phyloP scores from a whole-genome alignment of 1,140 invertebrate species.

The Ips nitidus region DNA sequence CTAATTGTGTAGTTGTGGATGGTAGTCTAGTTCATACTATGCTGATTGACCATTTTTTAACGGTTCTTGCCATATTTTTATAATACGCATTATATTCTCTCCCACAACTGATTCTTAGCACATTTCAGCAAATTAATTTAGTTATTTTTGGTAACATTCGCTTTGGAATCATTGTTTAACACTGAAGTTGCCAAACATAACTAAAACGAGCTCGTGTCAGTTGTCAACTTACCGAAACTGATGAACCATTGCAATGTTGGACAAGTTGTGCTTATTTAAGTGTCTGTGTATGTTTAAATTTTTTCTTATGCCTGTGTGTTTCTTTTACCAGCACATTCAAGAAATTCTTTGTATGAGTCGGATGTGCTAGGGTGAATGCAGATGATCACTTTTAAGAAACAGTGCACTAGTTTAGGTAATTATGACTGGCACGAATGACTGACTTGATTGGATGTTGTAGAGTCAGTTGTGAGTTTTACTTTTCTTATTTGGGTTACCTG shows the following conservation, averaged over 20 bases:
- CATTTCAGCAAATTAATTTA: slow-evolving; percentile 20
- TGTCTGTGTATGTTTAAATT: slow-evolving; percentile 13
- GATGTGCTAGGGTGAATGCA: slow-evolving; percentile 27
- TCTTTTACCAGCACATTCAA: slow-evolving; percentile 9
- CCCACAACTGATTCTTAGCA: slow-evolving; percentile 37
- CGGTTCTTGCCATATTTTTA: slow-evolving; percentile 26
- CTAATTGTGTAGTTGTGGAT: slow-evolving; percentile 49
- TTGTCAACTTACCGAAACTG: slow-evolving; percentile 21
- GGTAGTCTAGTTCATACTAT: slow-evolving; percentile 43
- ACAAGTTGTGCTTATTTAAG: slow-evolving; percentile 25
- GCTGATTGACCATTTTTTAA: slow-evolving; percentile 29
- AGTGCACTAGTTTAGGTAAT: slow-evolving; percentile 12
- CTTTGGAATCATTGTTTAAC: not conserved
- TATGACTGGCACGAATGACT: slow-evolving; percentile 25
- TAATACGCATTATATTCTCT: slow-evolving; percentile 26
- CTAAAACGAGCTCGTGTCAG: slow-evolving; percentile 19
- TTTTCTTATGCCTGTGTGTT: slow-evolving; percentile 14
- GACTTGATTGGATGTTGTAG: slow-evolving; percentile 17
- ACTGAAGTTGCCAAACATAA: slow-evolving; percentile 7
- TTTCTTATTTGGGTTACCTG: not conserved
- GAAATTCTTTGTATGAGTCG: slow-evolving; percentile 14
- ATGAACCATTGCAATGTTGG: not conserved
- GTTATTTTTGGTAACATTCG: slow-evolving; percentile 22
- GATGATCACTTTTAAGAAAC: slow-evolving; percentile 1
- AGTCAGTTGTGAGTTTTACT: slow-evolving; percentile 26